Base-by-base conservation (phyloP, 2,888 invertebrate species). In the Eilema caniola region DNA sequence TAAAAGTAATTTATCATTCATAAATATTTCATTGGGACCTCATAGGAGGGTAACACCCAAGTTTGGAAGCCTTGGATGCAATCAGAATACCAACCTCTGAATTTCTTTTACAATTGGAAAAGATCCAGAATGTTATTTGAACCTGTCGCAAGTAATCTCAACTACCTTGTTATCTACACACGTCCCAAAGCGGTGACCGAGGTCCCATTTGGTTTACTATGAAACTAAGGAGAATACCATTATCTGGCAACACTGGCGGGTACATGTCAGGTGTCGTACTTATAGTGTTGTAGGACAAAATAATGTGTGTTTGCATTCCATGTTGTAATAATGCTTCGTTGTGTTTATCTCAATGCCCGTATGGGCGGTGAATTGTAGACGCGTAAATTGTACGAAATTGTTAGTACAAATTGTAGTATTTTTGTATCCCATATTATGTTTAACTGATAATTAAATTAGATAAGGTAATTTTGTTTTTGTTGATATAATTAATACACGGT, bases 291-390 rank as follows among this genome's bases (percentile, higher is more conserved):
- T 41, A 41, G 14, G 24, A 23, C 37, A 41, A 37, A 62, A 62
- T 62, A 37, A 37, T 59, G 57, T 37, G 24, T 20, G 33, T 57
- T 37, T 25, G 41, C 47, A 60, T 60, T 66, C 28, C 16, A 67
- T 28, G 20, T n/a, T 47, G 61, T 47, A 47, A 28, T 60, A 47
- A 66, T 60, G 20, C 37, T 20, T 7, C 41, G 60, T 28, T 31
- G 20, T 24, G 47, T 61, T 67, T 67, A 67, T 61, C 66, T 28
- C 41, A 60, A 61, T 47, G 47, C 61, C 61, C 61, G 66, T 31
- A 67, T 67, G 47, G n/a, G 37, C 41, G 47, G 23, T 28, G 60
- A 20, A 47, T 28, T 41, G 28, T 61, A 23, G 23, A 33, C 33
- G 33, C 23, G 33, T 61, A 61, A 61, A 31, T 61, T 24, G 20